Evolutionary conservation across 2,888 invertebrate species (phyloP).

Genomic region (Cataglyphis albicans): DNA sequence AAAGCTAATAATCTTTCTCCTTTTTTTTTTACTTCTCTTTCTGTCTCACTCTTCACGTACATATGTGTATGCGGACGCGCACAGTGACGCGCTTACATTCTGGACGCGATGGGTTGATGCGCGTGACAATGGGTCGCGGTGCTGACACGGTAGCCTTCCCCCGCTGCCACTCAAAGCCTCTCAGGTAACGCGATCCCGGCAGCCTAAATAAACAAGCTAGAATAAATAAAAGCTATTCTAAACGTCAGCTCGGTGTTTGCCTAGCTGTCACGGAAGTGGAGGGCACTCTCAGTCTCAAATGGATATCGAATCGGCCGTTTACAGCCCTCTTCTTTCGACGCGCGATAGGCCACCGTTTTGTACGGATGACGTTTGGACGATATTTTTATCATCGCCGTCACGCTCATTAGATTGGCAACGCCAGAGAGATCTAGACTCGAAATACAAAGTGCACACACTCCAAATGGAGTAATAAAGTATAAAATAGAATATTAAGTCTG

Average conservation of each 20-base stretch:
- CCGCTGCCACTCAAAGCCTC: conserved; percentile 79
- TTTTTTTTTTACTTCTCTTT: not conserved
- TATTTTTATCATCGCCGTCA: conserved; percentile 73
- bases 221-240: conserved; percentile 85
- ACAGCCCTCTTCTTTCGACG: conserved; percentile 69
- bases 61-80: not conserved
- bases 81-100: conserved; percentile 34
- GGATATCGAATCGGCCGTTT: conserved; percentile 82
- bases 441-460: not conserved
- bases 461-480: not conserved
- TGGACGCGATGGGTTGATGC: conserved; percentile 62
- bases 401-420: not conserved
- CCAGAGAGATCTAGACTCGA: not conserved
- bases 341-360: conserved; percentile 50
- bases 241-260: conserved; percentile 82
- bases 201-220: conserved; percentile 85
- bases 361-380: conserved; percentile 67
- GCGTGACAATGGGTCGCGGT: conserved; percentile 76
- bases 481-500: conserved; percentile 3
- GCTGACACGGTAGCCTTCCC: conserved; percentile 79
- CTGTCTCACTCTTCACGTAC: not conserved
- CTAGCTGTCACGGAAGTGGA: conserved; percentile 82
- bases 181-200: conserved; percentile 84
- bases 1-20: not conserved
- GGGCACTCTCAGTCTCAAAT: conserved; percentile 76